Evolutionary conservation across 2,113 vertebrate species (phyloP).

Genomic region (Numenius arquata): DNA sequence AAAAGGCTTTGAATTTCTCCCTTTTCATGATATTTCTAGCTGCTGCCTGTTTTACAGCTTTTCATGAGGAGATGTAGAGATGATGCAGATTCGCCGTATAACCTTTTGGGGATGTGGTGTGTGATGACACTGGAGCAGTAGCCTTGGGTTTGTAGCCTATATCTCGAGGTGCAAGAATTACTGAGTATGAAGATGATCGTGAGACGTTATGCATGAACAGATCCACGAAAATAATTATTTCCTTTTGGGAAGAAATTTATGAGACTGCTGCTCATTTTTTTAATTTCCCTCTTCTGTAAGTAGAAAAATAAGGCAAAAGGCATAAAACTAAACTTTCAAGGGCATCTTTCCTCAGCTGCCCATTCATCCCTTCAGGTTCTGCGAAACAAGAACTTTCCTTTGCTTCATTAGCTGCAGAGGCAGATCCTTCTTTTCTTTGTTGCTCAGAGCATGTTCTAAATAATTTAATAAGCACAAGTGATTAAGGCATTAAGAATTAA

Average conservation of each 20-base stretch:
- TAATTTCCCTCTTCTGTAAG: neutral
- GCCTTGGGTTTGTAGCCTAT: neutral
- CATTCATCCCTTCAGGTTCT: neutral
- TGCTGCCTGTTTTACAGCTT: neutral
- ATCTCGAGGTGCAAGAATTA: neutral
- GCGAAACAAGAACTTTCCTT: constrained; percentile 28
- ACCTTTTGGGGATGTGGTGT: neutral
- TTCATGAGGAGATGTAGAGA: neutral
- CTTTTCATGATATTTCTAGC: neutral
- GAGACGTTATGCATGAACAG: neutral
- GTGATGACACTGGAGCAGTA: neutral
- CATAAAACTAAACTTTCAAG: neutral
- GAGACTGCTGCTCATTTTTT: neutral
- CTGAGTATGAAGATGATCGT: neutral
- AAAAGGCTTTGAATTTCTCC: neutral
- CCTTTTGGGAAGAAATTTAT: neutral
- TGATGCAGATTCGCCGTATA: neutral
- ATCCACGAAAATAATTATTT: neutral
- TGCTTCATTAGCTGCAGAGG: constrained; percentile 38
- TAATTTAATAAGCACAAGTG: constrained; percentile 76
- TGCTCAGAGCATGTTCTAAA: constrained; percentile 64
- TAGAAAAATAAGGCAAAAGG: neutral
- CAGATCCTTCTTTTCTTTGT: constrained; percentile 66
- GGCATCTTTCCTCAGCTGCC: neutral
- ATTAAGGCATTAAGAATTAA: constrained; percentile 81